These are phyloP conservation scores for Sinotaia quadrata DNA, from an alignment of 2,888 invertebrate species.

Conservation along the genomic window DNA sequence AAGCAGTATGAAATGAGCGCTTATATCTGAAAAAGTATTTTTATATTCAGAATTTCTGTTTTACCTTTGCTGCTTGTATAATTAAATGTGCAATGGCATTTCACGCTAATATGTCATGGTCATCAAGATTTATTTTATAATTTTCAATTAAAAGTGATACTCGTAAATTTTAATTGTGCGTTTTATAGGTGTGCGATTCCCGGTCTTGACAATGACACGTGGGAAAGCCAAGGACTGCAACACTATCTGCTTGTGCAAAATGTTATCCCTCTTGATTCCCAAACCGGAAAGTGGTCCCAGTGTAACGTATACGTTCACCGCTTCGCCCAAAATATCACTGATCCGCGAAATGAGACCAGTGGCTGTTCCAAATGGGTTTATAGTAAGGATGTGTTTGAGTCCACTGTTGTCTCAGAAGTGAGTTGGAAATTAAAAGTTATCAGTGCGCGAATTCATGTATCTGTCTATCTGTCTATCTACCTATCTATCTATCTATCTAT, in stretches of 20 bases:
- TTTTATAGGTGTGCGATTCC: conserved; percentile 23
- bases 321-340: neutral
- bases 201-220: conserved; percentile 25
- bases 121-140: too few relatives aligned
- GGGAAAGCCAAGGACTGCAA: conserved; percentile 10
- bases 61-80: too few relatives aligned
- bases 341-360: conserved; percentile 10
- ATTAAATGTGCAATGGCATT: too few relatives aligned
- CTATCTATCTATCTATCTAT: neutral
- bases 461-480: neutral
- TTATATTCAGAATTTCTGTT: too few relatives aligned
- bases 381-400: conserved; percentile 28
- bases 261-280: conserved; percentile 8
- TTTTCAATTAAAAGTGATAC: too few relatives aligned
- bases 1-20: too few relatives aligned
- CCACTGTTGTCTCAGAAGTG: conserved; percentile 33
- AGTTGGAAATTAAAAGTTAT: too few relatives aligned
- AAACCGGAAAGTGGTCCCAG: neutral
- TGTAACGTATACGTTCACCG: neutral
- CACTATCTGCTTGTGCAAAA: neutral
- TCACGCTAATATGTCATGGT: too few relatives aligned
- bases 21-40: too few relatives aligned
- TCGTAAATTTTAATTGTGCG: too few relatives aligned
- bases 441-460: too few relatives aligned
- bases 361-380: conserved; percentile 32